Evolutionary conservation across 2,797 vertebrate genomes (phyloP), one percentile per base, ranked within the genome.

Genomic region (Fistularia tabacaria): DNA sequence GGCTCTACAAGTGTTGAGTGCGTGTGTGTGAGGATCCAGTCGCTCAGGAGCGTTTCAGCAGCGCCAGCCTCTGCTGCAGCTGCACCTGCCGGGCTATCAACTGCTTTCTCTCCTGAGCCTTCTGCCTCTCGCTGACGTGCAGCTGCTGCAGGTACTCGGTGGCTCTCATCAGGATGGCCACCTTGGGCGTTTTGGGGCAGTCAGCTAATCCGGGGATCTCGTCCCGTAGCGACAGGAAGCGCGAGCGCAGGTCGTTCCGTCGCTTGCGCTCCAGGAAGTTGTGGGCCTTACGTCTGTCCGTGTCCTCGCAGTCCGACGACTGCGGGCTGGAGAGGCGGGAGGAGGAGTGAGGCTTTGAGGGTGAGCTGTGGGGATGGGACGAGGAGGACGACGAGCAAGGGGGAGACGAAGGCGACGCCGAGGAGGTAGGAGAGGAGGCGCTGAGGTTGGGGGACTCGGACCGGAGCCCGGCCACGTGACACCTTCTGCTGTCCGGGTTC

Each of bases 241-340:
- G 89, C 0, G 93, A 97, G 51, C 95, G 93, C 49, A 97, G 90
- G 76, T 97, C 94, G 0, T 96, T 95, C 44, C 94, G 88, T 1
- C 95, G 84, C 71, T 96, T 95, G 66, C 94, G 93, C 65, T 97
- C 95, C 52, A 96, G 85, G 72, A 90, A 94, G 64, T 97, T 97
- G 87, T 97, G 95, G 54, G 95, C 95, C 87, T 89, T 93, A 69
- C 95, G 90, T 76, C 96, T 95, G 89, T 94, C 94, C 47, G 94
- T 89, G 1, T 98, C 94, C 81, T 98, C 95, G 6, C 90, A 90
- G 80, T 96, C 94, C 0, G 94, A 95, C 37, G 92, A 90, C 46
- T 91, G 91, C 42, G 86, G 66, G 76, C 87, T 86, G 59, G 81
- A 60, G 4, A 89, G 71, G 71, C 88, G 89, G 6, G 79, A 74